These are phyloP conservation scores for Hesperia comma DNA, from an alignment of 2,888 invertebrate species.

Conservation along the genomic window DNA sequence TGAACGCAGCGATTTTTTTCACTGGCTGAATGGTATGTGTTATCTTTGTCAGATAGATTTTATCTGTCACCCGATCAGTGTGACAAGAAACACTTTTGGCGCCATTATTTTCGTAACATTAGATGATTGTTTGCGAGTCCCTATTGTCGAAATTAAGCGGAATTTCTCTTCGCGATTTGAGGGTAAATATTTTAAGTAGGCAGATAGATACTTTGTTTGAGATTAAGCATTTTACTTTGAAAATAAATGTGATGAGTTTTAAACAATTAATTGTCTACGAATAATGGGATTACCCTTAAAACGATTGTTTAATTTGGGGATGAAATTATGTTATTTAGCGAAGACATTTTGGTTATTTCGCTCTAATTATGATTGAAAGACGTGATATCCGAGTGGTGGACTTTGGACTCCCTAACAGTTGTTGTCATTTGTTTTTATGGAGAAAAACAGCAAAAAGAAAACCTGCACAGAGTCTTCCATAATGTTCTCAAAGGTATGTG, in stretches of 20 bases:
- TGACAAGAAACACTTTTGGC: conserved; percentile 62
- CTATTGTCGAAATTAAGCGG: conserved; percentile 40
- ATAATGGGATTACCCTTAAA: not conserved
- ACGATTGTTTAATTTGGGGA: not conserved
- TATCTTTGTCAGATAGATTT: conserved; percentile 33
- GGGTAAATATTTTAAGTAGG: conserved; percentile 40
- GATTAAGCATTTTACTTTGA: conserved; percentile 34
- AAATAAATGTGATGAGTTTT: conserved; percentile 40
- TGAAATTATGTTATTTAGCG: not conserved
- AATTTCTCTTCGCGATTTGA: conserved; percentile 35
- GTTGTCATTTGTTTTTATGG: no score
- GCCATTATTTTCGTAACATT: conserved; percentile 64
- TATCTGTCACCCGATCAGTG: conserved; percentile 55
- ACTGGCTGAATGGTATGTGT: conserved; percentile 21
- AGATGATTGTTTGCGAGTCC: conserved; percentile 52
- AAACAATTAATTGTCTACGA: not conserved
- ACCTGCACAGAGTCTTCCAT: no score
- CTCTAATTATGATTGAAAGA: no score
- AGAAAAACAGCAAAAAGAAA: no score
- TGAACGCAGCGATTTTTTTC: conserved; percentile 40
- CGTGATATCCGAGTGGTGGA: no score
- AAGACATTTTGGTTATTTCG: no score
- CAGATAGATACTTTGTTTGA: conserved; percentile 16
- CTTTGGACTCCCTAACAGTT: no score
- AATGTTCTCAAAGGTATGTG: no score